Evolutionary conservation across 2,797 vertebrate genomes (phyloP), one percentile per base, ranked within the genome.

Genomic region (Phrynocephalus vlangalii): DNA sequence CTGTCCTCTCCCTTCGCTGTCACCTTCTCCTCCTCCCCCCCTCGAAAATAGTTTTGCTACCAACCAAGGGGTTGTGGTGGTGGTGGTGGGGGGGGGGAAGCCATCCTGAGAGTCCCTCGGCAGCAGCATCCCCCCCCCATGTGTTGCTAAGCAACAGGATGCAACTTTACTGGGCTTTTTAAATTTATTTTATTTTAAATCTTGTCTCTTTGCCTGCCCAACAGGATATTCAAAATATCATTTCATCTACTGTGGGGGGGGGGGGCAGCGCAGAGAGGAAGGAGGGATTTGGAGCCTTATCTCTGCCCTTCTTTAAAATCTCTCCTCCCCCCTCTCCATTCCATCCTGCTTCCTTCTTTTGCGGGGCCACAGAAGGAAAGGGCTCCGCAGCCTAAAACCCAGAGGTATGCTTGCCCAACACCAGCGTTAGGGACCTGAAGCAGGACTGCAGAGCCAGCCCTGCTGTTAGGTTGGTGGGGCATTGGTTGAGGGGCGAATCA

Each of bases 101-200:
- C 10, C 28, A 50, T 50, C 7, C 4, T 24, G 79, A 66, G 80
- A 48, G 60, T 4, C 26, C 33, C 38, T 38, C 16, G 73, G 50
- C 50, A 33, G 33, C 33, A 33, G 33, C 33, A 33, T 33, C 33
- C 50, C 24, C 33, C 50, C 24, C 24, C 28, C 33, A 80, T 84
- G 70, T 20, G 82, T 88, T 88, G 87, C 87, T 84, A 88, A 80
- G 87, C 87, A 75, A 88, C 87, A 7, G 22, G 77, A 79, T 67
- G 56, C 79, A 88, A 88, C 82, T 88, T 84, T 88, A 50, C 86
- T 15, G 60, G 38, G 30, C 50, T 56, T 15, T 26, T 15, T 7
- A 3, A 2, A 3, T 16, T 60, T 24, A 24, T 48, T 76, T 2
- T 24, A 48, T 48, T 24, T 56, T 9, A 56, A 76, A 48, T 33